Conservation (phyloP, 2,797 vertebrate species). For the Hemibagrus guttatus region DNA sequence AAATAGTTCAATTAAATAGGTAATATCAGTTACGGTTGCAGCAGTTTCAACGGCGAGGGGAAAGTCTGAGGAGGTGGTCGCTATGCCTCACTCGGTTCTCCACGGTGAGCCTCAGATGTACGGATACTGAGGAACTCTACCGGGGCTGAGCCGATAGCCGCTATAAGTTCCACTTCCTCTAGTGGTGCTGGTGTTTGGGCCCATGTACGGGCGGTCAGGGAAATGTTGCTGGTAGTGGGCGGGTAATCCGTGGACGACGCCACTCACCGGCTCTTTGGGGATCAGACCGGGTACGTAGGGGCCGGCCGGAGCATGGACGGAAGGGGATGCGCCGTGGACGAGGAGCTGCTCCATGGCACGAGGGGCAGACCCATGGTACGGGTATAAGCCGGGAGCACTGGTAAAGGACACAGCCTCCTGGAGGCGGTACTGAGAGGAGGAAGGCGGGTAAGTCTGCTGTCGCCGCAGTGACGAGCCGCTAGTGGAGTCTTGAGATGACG, state of each 20-base stretch:
- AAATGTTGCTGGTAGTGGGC: slow-evolving; percentile 93
- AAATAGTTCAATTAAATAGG: slow-evolving; percentile 66
- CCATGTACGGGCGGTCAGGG: slow-evolving; percentile 80
- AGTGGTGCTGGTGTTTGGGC: slow-evolving; percentile 80
- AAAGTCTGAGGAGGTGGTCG: slow-evolving; percentile 37
- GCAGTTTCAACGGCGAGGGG: slow-evolving; percentile 50
- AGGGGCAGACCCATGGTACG: slow-evolving; percentile 88
- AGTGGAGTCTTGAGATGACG: slow-evolving; percentile 86
- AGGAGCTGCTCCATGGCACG: slow-evolving; percentile 90
- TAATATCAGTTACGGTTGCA: slow-evolving; percentile 63
- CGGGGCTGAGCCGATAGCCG: slow-evolving; percentile 93
- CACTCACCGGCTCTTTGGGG: slow-evolving; percentile 82
- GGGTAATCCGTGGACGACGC: slow-evolving; percentile 87
- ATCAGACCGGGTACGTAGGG: slow-evolving; percentile 81
- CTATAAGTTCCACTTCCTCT: slow-evolving; percentile 81
- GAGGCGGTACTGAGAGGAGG: slow-evolving; percentile 88
- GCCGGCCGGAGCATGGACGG: slow-evolving; percentile 79
- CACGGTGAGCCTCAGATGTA: slow-evolving; percentile 79
- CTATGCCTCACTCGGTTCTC: slow-evolving; percentile 2
- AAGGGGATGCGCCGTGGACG: slow-evolving; percentile 69
- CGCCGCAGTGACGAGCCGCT: slow-evolving; percentile 75
- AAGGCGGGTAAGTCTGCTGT: slow-evolving; percentile 88
- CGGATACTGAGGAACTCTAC: slow-evolving; percentile 92
- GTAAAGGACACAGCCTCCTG: slow-evolving; percentile 87
- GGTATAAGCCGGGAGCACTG: slow-evolving; percentile 83